phyloP scores from a whole-genome alignment of 2,888 invertebrate genomes.

The Zygogramma bicolorata region DNA sequence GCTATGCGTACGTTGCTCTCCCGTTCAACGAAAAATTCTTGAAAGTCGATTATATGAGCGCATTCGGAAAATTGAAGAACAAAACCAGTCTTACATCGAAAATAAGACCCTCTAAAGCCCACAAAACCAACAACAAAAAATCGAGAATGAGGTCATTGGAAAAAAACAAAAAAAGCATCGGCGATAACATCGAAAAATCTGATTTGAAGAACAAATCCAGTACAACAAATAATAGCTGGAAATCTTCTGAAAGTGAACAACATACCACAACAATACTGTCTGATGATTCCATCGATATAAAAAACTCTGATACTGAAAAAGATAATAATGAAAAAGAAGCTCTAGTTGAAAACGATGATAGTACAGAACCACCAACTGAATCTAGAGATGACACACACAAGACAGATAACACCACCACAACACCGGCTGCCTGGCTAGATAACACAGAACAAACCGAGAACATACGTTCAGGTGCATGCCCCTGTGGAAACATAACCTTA shows the following conservation, averaged over 20 bases:
- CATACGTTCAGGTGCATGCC: too few relatives aligned
- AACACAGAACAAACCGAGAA: too few relatives aligned
- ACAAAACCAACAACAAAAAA: background rate
- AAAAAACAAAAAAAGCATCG: background rate
- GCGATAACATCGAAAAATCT: background rate
- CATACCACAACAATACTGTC: background rate
- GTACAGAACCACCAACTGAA: background rate
- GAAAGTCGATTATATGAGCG: constrained; percentile 39
- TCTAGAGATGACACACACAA: background rate
- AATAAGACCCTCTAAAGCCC: background rate
- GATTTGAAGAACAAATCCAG: too few relatives aligned
- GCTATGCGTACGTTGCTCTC: constrained; percentile 46
- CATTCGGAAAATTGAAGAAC: background rate
- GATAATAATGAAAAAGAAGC: background rate
- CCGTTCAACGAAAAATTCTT: constrained; percentile 44
- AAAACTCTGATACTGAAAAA: background rate
- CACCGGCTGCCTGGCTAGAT: too few relatives aligned
- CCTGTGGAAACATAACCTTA: too few relatives aligned
- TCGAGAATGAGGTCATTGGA: background rate
- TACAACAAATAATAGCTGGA: background rate
- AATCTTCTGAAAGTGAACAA: background rate
- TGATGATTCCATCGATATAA: background rate
- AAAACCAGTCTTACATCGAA: background rate
- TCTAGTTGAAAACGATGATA: background rate
- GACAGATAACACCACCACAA: background rate